Percentiles rank a stretch among this genome's conserved stretches.
Conservation (phyloP, 2,113 vertebrate species). For the Zosterops lateralis region DNA sequence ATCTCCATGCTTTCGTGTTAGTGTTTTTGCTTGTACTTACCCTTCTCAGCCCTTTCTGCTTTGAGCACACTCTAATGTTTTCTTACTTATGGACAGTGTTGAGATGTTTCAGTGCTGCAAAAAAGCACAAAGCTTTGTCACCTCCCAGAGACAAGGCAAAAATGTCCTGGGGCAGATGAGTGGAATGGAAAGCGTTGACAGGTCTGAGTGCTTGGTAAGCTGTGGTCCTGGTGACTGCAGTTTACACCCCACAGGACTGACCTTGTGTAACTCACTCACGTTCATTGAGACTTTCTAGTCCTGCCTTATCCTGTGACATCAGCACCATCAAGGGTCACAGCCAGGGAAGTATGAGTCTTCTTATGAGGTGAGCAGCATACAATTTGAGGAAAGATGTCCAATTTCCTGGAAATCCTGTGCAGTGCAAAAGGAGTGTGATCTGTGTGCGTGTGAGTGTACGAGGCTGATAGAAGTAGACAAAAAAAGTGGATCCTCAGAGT, state of each 20-base stretch:
- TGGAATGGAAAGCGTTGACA: rapidly evolving
- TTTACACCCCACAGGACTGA: neutral
- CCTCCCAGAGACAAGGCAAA: neutral
- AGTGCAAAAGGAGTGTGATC: neutral
- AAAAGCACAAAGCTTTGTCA: neutral
- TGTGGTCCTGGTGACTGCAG: neutral
- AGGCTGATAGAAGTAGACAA: neutral
- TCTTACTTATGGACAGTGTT: neutral
- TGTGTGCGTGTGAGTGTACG: rapidly evolving
- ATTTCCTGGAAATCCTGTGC: constrained; percentile 33
- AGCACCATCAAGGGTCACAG: rapidly evolving
- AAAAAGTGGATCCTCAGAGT: neutral
- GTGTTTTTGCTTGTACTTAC: neutral
- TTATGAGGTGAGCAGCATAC: neutral
- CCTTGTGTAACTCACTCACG: neutral
- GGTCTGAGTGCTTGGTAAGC: neutral
- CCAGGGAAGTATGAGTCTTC: neutral
- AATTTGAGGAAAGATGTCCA: neutral
- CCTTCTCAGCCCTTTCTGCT: neutral
- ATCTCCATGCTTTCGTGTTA: neutral
- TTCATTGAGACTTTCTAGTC: neutral
- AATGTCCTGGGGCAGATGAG: neutral
- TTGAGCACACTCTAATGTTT: neutral
- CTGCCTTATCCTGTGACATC: neutral
- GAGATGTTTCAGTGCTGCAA: neutral